phyloP scores from a whole-genome alignment of 2,797 vertebrate species.

The Sebastes vulpes region DNA sequence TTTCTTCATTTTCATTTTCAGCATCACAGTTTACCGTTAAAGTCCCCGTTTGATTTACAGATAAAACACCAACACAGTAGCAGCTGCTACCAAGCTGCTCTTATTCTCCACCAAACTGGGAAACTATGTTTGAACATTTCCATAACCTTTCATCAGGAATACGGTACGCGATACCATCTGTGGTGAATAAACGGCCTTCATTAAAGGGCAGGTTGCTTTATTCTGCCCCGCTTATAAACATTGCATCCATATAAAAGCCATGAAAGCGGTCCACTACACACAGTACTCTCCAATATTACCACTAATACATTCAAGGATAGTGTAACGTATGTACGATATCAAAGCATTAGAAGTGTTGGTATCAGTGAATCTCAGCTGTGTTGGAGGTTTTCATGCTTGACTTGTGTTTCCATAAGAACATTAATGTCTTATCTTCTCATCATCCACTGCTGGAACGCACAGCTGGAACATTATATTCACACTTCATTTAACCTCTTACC shows the following conservation, averaged over 20 bases:
- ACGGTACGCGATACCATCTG: constrained; percentile 71
- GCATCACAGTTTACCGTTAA: constrained; percentile 45
- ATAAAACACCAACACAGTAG: constrained; percentile 46
- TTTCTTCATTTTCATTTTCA: constrained; percentile 39
- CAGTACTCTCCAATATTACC: neutral
- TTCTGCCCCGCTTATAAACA: constrained; percentile 49
- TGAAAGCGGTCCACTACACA: neutral
- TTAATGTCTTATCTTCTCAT: constrained; percentile 72
- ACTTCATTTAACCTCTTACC: constrained; percentile 70
- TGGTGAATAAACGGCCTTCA: constrained; percentile 62
- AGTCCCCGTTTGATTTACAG: constrained; percentile 56
- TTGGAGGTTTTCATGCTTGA: constrained; percentile 53
- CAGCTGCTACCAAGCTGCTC: constrained; percentile 72
- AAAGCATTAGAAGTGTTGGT: constrained; percentile 1
- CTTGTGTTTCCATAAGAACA: constrained; percentile 57
- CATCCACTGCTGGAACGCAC: constrained; percentile 48
- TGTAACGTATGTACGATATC: neutral
- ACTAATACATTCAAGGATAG: neutral
- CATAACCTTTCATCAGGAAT: constrained; percentile 69
- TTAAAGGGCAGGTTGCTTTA: constrained; percentile 59
- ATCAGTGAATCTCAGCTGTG: neutral
- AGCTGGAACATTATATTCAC: constrained; percentile 73
- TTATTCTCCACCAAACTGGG: constrained; percentile 41
- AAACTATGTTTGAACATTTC: constrained; percentile 62
- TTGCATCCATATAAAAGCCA: constrained; percentile 53